Evolutionary conservation across 2,888 invertebrate species (phyloP), one percentile per base, ranked within the genome.

Genomic region (Ferrisia virgata): DNA sequence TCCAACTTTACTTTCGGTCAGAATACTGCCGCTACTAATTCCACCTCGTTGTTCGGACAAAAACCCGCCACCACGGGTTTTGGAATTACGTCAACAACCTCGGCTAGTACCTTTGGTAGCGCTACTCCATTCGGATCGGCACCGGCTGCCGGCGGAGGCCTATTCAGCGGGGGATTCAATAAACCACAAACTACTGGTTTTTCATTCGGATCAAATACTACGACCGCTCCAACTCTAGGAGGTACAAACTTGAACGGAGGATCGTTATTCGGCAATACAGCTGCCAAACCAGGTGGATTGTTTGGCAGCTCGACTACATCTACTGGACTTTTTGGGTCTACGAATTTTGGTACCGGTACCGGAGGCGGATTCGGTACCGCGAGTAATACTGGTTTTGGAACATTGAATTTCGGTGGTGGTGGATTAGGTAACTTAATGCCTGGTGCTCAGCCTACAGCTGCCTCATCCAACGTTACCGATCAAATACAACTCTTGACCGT

Each of bases 401-500:
- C 43, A 18, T 31, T 47, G 31, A 58, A 58, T 79, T 80, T 80
- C 47, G 33, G 53, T 0, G 15, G 80, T 11, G 15, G 15, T 1
- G 53, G 58, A 28, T 79, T 80, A 53, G 58, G 58, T 18, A 80
- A 33, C 18, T 28, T 15, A 25, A 13, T 69, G 13, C 13, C 25
- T 13, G 40, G 31, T 13, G 5, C 83, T 22, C 87, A 64, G 86
- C 88, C 8, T 87, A 87, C 18, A 87, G 88, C 72, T 36, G 31
- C 18, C 72, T 31, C 72, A 4, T 39, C 72, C n/a, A 76, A 72
- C 18, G 83, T 93, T 0, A 93, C 93, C 88, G 88, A 88, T 85
- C 94, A 94, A 86, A 93, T 94, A 31, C 88, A 95, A 84, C 91
- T 94, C 0, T 89, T 96, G 58, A 93, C 94, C 0, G 92, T 94